Base-by-base conservation (phyloP, 2,113 vertebrate species). In the Rhynchomys soricoides region DNA sequence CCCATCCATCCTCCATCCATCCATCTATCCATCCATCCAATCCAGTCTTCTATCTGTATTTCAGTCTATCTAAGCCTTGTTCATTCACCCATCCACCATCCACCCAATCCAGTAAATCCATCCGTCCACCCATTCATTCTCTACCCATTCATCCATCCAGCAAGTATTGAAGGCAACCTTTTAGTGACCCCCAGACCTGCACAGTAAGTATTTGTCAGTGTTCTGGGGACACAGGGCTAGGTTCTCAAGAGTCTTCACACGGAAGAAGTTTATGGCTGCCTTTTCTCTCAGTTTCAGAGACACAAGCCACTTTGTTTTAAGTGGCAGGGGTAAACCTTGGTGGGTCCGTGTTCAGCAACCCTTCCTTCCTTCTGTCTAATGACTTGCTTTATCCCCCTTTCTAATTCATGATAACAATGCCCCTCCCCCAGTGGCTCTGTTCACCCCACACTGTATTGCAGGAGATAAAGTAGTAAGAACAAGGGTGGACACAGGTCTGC, bases 331-430 rank as follows among this genome's bases (percentile, higher is more conserved):
- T 59, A 19, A 1, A 34, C 11, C 43, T 40, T 10, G 13, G 0
- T 73, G 0, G 2, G 8, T 57, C 15, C 21, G 0, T 9, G 57
- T 57, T 78, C 48, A 22, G 57, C 16, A 8, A 0, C 13, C 8
- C 19, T 15, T 5, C 15, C 37, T 15, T 24, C 68, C 11, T 55
- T 50, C n/a, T 19, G 17, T 29, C 31, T 71, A 64, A 29, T 52
- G 34, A 10, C 1, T 45, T n/a, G 12, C 57, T 52, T 52, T 13
- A 1, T 31, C 12, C 17, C 26, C 24, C 37, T 52, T 8, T 12
- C n/a, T 45, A 2, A 43, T 59, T 66, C 29, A 55, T 40, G 43
- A 12, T 11, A 7, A 0, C n/a, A 24, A 43, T 8, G n/a, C n/a
- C 24, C 55, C 43, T 62, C 59, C 29, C 48, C 16, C 57, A 71